Conservation (phyloP, 2,888 invertebrate species). For the Amphiduros pacificus region DNA sequence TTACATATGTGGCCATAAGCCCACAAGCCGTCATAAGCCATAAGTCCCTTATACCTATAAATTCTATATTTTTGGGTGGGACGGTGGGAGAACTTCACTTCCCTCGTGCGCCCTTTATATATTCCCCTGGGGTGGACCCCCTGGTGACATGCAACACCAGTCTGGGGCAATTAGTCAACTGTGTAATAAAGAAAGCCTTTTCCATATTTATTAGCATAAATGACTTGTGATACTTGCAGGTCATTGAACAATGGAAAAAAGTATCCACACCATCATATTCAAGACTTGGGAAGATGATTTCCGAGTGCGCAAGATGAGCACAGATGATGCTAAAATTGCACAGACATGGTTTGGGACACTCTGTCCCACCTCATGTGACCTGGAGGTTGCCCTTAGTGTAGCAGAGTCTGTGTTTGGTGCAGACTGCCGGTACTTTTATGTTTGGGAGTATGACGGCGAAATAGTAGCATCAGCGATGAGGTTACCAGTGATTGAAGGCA, state of each 20-base stretch:
- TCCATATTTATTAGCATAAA: too few relatives aligned
- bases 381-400: constrained; percentile 19
- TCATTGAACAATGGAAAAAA: background rate
- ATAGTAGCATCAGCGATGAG: constrained; percentile 14
- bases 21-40: too few relatives aligned
- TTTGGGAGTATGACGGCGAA: constrained; percentile 12
- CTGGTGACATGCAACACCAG: too few relatives aligned
- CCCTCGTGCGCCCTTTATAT: too few relatives aligned
- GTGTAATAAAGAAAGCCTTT: too few relatives aligned
- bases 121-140: too few relatives aligned
- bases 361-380: constrained; percentile 23
- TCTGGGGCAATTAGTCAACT: too few relatives aligned
- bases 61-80: too few relatives aligned
- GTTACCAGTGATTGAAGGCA: background rate
- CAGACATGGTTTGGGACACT: constrained; percentile 18
- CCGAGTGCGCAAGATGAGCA: constrained; percentile 19
- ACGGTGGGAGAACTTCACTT: too few relatives aligned
- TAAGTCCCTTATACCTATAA: too few relatives aligned
- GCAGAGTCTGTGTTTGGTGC: too few relatives aligned
- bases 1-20: too few relatives aligned
- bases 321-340: constrained; percentile 13
- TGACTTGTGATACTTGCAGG: background rate
- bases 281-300: constrained; percentile 20
- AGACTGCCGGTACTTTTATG: constrained; percentile 6
- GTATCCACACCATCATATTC: background rate